Evolutionary conservation across 92 coral and sea anemone species (phyloP), one percentile per base, ranked within the genome.

Genomic region (Metridium senile): DNA sequence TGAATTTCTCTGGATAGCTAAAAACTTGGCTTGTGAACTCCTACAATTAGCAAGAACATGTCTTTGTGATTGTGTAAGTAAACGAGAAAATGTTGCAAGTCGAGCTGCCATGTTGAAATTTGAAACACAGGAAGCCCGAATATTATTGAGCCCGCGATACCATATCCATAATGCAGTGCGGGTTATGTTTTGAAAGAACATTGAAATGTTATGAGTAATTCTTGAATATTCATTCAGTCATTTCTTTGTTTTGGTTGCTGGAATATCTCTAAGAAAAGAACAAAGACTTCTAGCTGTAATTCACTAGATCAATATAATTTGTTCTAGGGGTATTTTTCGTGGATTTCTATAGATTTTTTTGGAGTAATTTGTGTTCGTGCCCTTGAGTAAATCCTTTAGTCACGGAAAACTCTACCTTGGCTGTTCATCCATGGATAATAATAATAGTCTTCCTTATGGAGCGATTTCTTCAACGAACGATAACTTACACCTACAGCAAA

Each of bases 401-500:
- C 78, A 73, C 78, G 78, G 8, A 73, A 71, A 58, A 39, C 7
- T 33, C 34, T 59, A 4, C 11, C 9, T 22, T 8, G 66, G 8
- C 9, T 59, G 10, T 22, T 26, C 30, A 23, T 66, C 70, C 26
- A 83, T 91, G 91, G 97, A 91, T 65, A 91, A 91, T 64, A 91
- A 91, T 43, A 91, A 91, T 84, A 89, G 76, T 45, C 88, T 91
- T 46, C 97, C 97, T 0, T 89, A 91, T 28, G 97, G 97, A 23
- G 80, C 97, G 25, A 82, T 91, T 52, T 69, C 82, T 26, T 85
- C 89, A 82, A 75, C 65, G 34, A 89, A 82, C 79, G 86, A 77
- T 8, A 79, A 80, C 18, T 11, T 59, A 70, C 47, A 72, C 26
- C 20, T 72, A n/a, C 62, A 34, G 1, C 33, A 57, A n/a, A 78